Percentiles rank a stretch among this genome's conserved stretches.
These are phyloP conservation scores for Dendrocopos noguchii DNA, from an alignment of 2,113 vertebrate species.

Conservation along the genomic window DNA sequence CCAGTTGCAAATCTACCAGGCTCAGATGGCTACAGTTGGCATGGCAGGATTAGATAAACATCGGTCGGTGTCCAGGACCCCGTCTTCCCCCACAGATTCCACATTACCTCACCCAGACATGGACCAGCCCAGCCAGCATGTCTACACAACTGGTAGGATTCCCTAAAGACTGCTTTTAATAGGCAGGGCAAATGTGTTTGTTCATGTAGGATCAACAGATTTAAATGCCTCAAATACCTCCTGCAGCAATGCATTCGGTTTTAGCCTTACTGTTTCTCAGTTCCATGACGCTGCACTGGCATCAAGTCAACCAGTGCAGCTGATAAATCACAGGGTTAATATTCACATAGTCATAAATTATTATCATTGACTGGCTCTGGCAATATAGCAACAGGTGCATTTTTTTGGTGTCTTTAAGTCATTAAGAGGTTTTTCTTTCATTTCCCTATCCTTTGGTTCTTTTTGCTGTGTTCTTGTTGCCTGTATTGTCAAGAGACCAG, in stretches of 20 bases:
- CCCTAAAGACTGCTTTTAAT: constrained; percentile 77
- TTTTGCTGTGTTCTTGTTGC: not conserved
- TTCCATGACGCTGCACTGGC: constrained; percentile 82
- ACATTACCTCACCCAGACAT: constrained; percentile 73
- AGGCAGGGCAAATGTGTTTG: constrained; percentile 78
- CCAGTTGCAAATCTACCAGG: constrained; percentile 72
- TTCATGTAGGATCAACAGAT: constrained; percentile 85
- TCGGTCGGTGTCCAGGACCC: constrained; percentile 70
- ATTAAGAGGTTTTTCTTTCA: constrained; percentile 16
- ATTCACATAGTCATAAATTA: constrained; percentile 81
- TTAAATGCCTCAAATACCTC: constrained; percentile 86
- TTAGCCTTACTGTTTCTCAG: constrained; percentile 68
- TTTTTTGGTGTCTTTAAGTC: constrained; percentile 42
- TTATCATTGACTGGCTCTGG: constrained; percentile 66
- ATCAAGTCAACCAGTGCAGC: constrained; percentile 76
- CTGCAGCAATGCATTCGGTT: constrained; percentile 70
- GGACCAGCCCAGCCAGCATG: constrained; percentile 77
- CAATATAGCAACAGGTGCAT: constrained; percentile 77
- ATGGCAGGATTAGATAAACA: constrained; percentile 81
- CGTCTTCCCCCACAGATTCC: constrained; percentile 73
- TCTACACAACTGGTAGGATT: constrained; percentile 82
- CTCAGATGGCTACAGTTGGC: constrained; percentile 77
- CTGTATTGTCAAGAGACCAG: constrained; percentile 9
- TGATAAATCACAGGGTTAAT: constrained; percentile 79
- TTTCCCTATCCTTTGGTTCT: not conserved